Evolutionary conservation across 2,797 vertebrate species (phyloP).

Genomic region (Uromys caudimaculatus): DNA sequence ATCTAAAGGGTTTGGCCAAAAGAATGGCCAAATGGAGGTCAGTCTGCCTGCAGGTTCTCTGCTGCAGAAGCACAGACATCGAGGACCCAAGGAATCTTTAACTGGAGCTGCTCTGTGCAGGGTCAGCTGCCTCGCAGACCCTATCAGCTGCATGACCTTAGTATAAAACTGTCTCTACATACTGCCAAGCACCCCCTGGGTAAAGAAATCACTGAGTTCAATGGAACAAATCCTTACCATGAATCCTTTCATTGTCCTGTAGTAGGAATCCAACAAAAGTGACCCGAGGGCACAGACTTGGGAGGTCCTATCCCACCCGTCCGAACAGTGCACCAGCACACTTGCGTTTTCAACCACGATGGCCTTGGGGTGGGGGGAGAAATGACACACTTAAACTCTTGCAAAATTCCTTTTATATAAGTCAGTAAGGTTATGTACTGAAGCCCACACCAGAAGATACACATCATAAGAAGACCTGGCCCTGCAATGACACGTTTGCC

Average conservation of each 20-base stretch:
- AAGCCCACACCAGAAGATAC: background rate
- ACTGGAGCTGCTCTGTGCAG: too few species aligned
- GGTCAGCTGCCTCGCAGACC: background rate
- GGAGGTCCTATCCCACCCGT: conserved; percentile 98
- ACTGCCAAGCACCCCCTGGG: background rate
- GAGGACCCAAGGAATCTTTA: background rate
- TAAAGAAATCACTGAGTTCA: background rate
- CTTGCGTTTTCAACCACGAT: conserved; percentile 95
- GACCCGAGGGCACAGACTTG: conserved; percentile 97
- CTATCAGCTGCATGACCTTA: background rate
- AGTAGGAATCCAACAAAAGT: conserved; percentile 96
- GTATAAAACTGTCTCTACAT: background rate
- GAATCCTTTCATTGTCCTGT: conserved; percentile 97
- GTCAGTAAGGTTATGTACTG: background rate
- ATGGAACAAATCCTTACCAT: conserved; percentile 90
- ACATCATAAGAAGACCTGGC: background rate
- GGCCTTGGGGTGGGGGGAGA: conserved; percentile 87
- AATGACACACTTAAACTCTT: conserved; percentile 59
- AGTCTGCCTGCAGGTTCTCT: background rate
- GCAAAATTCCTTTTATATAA: background rate
- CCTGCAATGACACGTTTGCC: background rate
- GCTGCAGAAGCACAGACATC: background rate
- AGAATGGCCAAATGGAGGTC: background rate
- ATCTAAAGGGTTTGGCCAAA: conserved; percentile 44
- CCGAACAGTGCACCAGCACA: conserved; percentile 97